Evolutionary conservation across 2,113 vertebrate genomes (phyloP), one percentile per base, ranked within the genome.

Genomic region (Podarcis muralis): DNA sequence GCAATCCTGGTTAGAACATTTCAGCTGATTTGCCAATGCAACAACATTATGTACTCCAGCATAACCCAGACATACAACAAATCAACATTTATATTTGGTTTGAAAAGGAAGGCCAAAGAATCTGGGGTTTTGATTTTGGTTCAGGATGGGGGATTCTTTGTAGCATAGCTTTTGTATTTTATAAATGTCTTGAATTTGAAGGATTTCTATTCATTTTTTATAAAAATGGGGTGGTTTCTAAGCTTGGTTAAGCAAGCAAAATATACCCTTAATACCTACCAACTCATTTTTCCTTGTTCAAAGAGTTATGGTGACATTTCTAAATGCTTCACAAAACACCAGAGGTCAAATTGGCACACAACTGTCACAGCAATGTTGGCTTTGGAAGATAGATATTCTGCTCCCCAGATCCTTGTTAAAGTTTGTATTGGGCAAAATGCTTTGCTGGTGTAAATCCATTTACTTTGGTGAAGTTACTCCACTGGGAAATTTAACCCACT

Each of bases 301-400:
- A 86, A 32, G 0, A 84, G 32, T 87, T 85, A 76, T 13, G 69
- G 57, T 65, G 81, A 12, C 22, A 84, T 65, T 90, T 88, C 37
- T 15, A 87, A 87, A 18, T 32, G 86, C 89, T 89, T 90, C 23
- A 5, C 5, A 89, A 75, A 94, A 90, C 6, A 27, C n/a, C 81
- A 85, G 82, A 27, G 27, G n/a, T 89, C 65, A 83, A 89, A 92
- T 23, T 90, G 57, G 11, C 43, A 83, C 25, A 87, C 11, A 80
- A 84, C 62, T 89, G 20, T 2, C 89, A 40, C 11, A 23, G 3
- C 68, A 23, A 80, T 30, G 37, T 5, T 6, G 79, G 89, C 87
- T 84, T 27, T 78, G 30, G 25, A 87, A 92, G 35, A 87, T 59
- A 23, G 32, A 9, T 83, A 30, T 81, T 93, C 43, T 91, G 27